Percentiles rank a stretch among this genome's conserved stretches.
Conservation (phyloP, 2,888 invertebrate species). For the Pilophorus perplexus region DNA sequence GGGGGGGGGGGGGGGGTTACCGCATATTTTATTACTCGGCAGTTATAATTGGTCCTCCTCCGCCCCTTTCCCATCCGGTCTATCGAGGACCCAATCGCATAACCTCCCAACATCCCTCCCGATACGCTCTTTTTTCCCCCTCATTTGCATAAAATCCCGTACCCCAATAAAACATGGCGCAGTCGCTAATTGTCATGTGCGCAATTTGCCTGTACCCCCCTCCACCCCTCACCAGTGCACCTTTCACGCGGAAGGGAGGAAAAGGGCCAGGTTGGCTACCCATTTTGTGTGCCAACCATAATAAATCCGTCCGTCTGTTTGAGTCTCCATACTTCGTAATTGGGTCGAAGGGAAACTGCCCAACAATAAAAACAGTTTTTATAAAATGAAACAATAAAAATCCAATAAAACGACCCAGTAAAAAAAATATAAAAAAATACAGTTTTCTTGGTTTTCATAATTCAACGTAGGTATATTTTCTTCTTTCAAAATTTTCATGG, state of each 20-base stretch:
- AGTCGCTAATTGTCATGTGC: constrained; percentile 38
- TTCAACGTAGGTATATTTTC: too few species aligned
- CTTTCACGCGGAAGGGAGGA: background rate
- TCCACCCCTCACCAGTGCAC: background rate
- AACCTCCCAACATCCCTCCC: constrained; percentile 15
- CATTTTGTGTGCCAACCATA: background rate
- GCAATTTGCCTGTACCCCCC: constrained; percentile 17
- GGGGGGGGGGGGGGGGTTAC: background rate
- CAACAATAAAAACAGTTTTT: too few species aligned
- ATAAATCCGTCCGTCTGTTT: background rate
- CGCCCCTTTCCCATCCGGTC: constrained; percentile 1
- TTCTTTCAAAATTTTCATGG: too few species aligned
- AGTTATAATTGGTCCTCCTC: constrained; percentile 35
- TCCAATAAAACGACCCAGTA: too few species aligned
- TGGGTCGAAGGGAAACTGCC: too few species aligned
- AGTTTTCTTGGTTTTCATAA: too few species aligned
- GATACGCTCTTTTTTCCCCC: too few species aligned
- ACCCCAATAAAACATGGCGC: constrained; percentile 34
- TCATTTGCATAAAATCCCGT: constrained; percentile 33
- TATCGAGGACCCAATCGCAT: constrained; percentile 16
- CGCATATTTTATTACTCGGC: constrained; percentile 30
- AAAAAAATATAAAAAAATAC: too few species aligned
- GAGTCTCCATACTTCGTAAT: too few species aligned
- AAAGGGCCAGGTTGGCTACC: background rate
- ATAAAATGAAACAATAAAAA: too few species aligned